These are phyloP conservation scores for Entelurus aequoreus DNA, from an alignment of 2,113 vertebrate genomes.

Conservation along the genomic window DNA sequence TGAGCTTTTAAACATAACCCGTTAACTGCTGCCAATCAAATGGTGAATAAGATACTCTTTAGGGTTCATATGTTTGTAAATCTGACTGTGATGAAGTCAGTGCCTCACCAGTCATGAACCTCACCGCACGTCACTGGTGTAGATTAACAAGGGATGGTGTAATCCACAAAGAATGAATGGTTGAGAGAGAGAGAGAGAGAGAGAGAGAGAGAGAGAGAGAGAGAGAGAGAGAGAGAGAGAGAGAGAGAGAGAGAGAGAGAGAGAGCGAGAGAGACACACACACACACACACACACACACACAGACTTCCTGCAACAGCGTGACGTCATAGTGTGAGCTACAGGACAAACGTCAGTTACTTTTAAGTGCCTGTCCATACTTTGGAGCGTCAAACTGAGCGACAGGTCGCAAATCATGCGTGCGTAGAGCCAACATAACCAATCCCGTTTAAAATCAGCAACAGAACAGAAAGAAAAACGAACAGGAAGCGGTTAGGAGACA, in stretches of 20 bases:
- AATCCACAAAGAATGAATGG: too few relatives aligned
- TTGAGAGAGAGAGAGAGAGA: too few relatives aligned
- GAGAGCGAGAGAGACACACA: neutral
- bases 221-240: neutral
- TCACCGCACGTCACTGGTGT: too few relatives aligned
- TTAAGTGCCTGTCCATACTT: neutral
- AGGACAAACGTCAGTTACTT: neutral
- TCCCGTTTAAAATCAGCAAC: neutral
- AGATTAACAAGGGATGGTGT: too few relatives aligned
- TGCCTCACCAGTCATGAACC: too few relatives aligned
- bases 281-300: neutral
- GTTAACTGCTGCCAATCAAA: too few relatives aligned
- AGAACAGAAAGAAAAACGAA: slow-evolving; percentile 7
- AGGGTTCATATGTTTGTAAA: too few relatives aligned
- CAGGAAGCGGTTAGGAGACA: neutral
- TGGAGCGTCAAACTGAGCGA: neutral
- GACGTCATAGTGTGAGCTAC: neutral
- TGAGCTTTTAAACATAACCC: too few relatives aligned
- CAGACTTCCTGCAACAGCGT: slow-evolving; percentile 22
- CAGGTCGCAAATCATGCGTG: too few relatives aligned
- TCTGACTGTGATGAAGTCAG: too few relatives aligned
- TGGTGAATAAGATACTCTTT: too few relatives aligned
- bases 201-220: neutral
- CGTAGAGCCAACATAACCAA: neutral
- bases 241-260: neutral